These are phyloP conservation scores for Ormyrus rosae DNA, from an alignment of 2,888 invertebrate genomes.

Conservation along the genomic window DNA sequence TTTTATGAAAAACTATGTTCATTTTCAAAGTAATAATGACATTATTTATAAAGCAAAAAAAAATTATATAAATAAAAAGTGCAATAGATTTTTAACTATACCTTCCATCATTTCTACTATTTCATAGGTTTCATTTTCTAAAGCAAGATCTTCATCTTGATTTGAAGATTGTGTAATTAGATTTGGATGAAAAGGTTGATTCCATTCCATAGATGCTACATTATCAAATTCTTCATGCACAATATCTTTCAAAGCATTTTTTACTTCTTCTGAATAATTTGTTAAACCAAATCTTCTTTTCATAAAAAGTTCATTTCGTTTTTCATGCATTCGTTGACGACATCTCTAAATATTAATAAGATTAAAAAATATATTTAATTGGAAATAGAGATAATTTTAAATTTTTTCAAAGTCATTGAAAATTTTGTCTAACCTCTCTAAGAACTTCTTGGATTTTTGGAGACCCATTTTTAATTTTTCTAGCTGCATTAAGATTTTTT, in stretches of 20 bases:
- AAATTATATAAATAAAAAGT: background rate
- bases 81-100: constrained; percentile 8
- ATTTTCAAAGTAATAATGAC: background rate
- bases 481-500: constrained; percentile 51
- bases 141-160: constrained; percentile 40
- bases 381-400: background rate
- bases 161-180: constrained; percentile 11
- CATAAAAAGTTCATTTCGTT: constrained; percentile 67
- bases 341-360: constrained; percentile 63
- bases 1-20: background rate
- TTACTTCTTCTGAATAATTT: constrained; percentile 57
- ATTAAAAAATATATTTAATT: constrained; percentile 1
- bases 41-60: background rate
- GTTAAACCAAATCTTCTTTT: constrained; percentile 63
- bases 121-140: constrained; percentile 45
- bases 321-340: constrained; percentile 68
- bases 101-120: constrained; percentile 55
- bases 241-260: constrained; percentile 65
- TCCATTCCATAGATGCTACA: constrained; percentile 59
- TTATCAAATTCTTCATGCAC: constrained; percentile 68
- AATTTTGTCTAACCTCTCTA: constrained; percentile 51
- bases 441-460: constrained; percentile 55
- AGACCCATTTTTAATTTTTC: constrained; percentile 55
- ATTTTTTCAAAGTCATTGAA: background rate
- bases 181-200: background rate